Evolutionary conservation across 1,140 invertebrate species (phyloP), one percentile per base, ranked within the genome.

Genomic region (Rhopalosiphum maidis): DNA sequence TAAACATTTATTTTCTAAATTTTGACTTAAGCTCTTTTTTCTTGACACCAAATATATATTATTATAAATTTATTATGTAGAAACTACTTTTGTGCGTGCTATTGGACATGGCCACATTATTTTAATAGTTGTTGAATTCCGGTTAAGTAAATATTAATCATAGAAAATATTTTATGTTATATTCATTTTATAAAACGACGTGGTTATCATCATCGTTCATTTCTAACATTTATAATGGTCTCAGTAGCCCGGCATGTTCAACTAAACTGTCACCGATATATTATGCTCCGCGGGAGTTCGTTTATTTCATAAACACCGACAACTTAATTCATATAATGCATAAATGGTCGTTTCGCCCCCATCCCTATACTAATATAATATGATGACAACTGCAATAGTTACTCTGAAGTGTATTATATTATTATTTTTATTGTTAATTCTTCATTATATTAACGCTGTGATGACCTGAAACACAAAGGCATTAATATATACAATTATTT

Each of bases 251-350:
- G 25, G 89, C 89, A 68, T 68, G 89, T 68, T 90, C 89, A 43
- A 7, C 89, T 68, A 68, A 90, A 60, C 89, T 60, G 89, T 90
- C 89, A 68, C 37, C 54, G 55, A 90, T 90, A 68, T 68, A 68
- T 60, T 60, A 68, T 30, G 89, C 89, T 7, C 55, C 89, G 21
- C 54, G 43, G 89, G 89, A 55, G 55, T 90, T 43, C 89, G 89
- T 90, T 68, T 68, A 60, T 60, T 60, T 60, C 88, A 90, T 60
- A 68, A 68, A 90, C 89, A 68, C 54, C 55, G 25, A 68, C 54
- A 90, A 90, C 89, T 90, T n/a, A 68, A 90, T 90, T 90, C 89
- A 90, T 68, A 90, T 90, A 90, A 90, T 43, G 41, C 54, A 90
- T 43, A 68, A 60, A 68, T 43, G 54, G 89, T 90, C 37, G 55